These are phyloP conservation scores for Bradypodion pumilum DNA, from an alignment of 2,797 vertebrate genomes.

Conservation along the genomic window DNA sequence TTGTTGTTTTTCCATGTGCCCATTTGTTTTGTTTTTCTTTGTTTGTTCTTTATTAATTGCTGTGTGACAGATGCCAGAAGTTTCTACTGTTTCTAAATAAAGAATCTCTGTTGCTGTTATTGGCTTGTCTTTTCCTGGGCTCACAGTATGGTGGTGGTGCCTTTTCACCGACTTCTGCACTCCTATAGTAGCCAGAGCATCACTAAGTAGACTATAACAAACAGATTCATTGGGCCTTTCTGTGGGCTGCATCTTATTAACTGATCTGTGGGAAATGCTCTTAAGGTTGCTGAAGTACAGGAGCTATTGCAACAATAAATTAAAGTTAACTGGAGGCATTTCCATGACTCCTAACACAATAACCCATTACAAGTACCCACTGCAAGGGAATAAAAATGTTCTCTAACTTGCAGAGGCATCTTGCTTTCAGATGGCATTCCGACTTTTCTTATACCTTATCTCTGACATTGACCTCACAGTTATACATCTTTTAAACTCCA, in stretches of 20 bases:
- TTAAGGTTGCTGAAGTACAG: slow-evolving; percentile 50
- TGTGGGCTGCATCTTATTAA: slow-evolving; percentile 68
- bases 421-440: slow-evolving; percentile 34
- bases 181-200: slow-evolving; percentile 59
- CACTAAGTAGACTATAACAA: slow-evolving; percentile 72
- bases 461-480: slow-evolving; percentile 35
- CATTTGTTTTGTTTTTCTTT: slow-evolving; percentile 42
- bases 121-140: slow-evolving; percentile 71
- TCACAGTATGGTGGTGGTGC: slow-evolving; percentile 66
- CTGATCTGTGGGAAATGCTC: slow-evolving; percentile 56
- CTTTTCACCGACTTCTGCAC: slow-evolving; percentile 75
- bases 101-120: slow-evolving; percentile 70
- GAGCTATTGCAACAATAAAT: slow-evolving; percentile 54
- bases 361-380: slow-evolving; percentile 39
- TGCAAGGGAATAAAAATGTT: slow-evolving; percentile 25
- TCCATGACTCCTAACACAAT: slow-evolving; percentile 43
- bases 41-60: slow-evolving; percentile 8
- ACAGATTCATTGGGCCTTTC: slow-evolving; percentile 71
- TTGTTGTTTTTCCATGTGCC: slow-evolving; percentile 76
- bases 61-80: slow-evolving; percentile 69
- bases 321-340: slow-evolving; percentile 55
- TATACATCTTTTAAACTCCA: slow-evolving; percentile 22
- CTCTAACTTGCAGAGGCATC: slow-evolving; percentile 13
- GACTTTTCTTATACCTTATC: slow-evolving; percentile 46
- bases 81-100: slow-evolving; percentile 74